Evolutionary conservation across 30 jellyfish, hydroid and myxozoan genomes (phyloP), one percentile per base, ranked within the genome.

Genomic region (Aurelia aurita): DNA sequence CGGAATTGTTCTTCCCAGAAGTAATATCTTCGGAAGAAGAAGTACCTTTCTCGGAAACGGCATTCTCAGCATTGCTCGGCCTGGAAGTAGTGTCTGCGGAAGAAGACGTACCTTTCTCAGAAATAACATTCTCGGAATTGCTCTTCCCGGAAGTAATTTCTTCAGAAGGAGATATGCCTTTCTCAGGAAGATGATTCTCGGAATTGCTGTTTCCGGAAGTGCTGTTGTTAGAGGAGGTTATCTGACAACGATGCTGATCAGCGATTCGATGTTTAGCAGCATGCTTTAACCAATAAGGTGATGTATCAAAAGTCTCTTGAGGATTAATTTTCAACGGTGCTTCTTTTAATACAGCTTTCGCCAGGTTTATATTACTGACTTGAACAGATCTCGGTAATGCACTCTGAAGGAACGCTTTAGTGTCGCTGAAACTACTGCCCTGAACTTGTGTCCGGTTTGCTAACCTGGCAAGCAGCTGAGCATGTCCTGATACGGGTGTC

Each of bases 221-320:
- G 12, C 29, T 14, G 29, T 55, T 14, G 10, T 6, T 22, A 55
- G 67, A 55, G 3, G 67, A n/a, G 28, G 29, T 9, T 19, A 55
- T 22, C 31, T n/a, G 12, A 14, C 25, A 55, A 19, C 67, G 25
- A n/a, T 5, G 5, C 1, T 55, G 29, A 13, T 55, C 67, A 14
- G 80, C 60, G 29, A 25, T 27, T 22, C 44, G 69, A 12, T 23
- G 45, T 51, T 81, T 81, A 11, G 91, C 69, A 10, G 91, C 61
- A 34, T 54, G 53, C 54, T 54, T 53, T 8, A 66, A 57, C 91
- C 91, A 81, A 39, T 16, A 81, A 22, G 91, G 91, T 16, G 91
- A 66, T 26, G 91, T 67, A 31, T 81, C 67, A 55, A 19, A 55
- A 5, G 67, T 9, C 29, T 55, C 67, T 55, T 55, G 10, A 55